Evolutionary conservation across 2,888 invertebrate species (phyloP).

Genomic region (Gisinianus flammeolus): DNA sequence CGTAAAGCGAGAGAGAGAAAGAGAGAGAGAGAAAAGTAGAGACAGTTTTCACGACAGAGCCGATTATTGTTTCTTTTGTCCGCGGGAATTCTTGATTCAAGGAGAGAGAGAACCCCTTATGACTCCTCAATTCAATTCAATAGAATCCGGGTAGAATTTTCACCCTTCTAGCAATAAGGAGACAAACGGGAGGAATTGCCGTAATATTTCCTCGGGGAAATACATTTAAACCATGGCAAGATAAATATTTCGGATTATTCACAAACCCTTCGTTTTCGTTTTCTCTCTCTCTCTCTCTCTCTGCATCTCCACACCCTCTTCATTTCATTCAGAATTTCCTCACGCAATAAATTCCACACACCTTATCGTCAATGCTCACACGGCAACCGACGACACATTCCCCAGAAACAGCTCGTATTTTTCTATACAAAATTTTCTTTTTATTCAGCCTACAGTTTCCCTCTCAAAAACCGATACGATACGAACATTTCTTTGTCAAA

Average conservation of each 20-base stretch:
- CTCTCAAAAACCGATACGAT: too few relatives aligned
- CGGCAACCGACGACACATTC: too few relatives aligned
- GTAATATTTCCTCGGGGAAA: conserved; percentile 37
- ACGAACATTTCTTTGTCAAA: too few relatives aligned
- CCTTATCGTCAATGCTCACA: too few relatives aligned
- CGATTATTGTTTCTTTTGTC: conserved; percentile 38
- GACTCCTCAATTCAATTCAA: conserved; percentile 20
- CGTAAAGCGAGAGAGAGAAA: not conserved
- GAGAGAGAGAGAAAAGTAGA: conserved; percentile 5
- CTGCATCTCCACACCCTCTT: not conserved
- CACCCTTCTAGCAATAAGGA: conserved; percentile 29
- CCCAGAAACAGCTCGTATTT: too few relatives aligned
- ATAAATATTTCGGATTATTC: conserved; percentile 38
- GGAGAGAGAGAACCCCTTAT: conserved; percentile 28
- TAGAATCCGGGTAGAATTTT: conserved; percentile 20
- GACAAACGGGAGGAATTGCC: conserved; percentile 29
- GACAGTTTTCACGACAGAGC: conserved; percentile 20
- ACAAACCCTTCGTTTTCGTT: not conserved
- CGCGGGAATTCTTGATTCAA: conserved; percentile 30
- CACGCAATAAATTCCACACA: too few relatives aligned
- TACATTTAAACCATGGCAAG: conserved; percentile 32
- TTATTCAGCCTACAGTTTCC: too few relatives aligned
- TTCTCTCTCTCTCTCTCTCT: not conserved
- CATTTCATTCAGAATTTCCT: not conserved
- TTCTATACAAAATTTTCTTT: not conserved